Evolutionary conservation across 92 coral and sea anemone genomes (phyloP).

Genomic region (Pocillopora meandrina): DNA sequence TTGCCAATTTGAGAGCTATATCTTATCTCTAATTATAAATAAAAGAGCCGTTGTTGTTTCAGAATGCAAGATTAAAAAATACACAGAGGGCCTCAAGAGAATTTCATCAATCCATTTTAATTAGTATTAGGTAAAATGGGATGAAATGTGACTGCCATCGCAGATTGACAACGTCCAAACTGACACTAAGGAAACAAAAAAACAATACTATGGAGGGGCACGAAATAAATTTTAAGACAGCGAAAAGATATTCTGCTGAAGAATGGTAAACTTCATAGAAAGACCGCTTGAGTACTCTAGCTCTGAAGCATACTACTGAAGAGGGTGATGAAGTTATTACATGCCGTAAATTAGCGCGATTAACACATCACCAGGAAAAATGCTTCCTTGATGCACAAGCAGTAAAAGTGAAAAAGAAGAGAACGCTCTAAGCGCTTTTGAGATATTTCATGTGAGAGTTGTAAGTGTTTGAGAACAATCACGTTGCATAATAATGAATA

Average conservation of each 20-base stretch:
- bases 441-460: neutral
- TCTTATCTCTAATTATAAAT: neutral
- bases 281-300: no score
- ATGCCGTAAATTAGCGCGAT: conserved; percentile 22
- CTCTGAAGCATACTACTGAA: no score
- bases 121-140: neutral
- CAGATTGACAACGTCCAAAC: conserved; percentile 2
- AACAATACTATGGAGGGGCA: neutral
- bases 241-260: no score
- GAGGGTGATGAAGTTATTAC: neutral
- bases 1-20: neutral
- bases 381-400: neutral
- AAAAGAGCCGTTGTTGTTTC: neutral
- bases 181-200: neutral
- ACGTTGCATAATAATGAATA: no score
- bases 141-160: neutral
- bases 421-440: neutral
- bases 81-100: neutral
- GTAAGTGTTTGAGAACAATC: no score
- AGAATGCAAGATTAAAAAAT: neutral
- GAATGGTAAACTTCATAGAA: no score
- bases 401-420: neutral
- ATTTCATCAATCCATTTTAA: neutral
- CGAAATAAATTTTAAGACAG: neutral
- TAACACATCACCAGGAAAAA: conserved; percentile 1